Conservation (phyloP, 1,140 invertebrate species). For the Steinernema khuongi region DNA sequence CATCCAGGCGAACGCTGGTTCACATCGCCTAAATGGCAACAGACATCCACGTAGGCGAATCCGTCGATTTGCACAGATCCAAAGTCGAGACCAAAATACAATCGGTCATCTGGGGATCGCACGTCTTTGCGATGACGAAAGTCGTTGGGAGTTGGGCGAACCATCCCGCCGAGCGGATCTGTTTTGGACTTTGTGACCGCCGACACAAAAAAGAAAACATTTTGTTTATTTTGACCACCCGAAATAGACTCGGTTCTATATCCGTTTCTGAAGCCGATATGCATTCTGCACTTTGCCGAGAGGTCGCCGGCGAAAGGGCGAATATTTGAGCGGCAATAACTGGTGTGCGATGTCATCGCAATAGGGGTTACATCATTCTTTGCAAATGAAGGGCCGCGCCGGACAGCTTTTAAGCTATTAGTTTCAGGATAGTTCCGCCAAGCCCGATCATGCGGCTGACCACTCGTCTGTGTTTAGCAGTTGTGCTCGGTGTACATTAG, state of each 20-base stretch:
- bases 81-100: neutral
- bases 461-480: no score
- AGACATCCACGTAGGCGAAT: neutral
- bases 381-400: neutral
- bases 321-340: neutral
- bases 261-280: neutral
- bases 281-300: neutral
- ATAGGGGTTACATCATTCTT: neutral
- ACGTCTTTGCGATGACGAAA: neutral
- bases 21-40: neutral
- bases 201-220: neutral
- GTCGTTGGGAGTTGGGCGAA: neutral
- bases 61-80: neutral
- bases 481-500: no score
- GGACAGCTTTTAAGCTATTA: no score
- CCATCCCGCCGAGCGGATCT: neutral
- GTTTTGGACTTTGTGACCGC: neutral
- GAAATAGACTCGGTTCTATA: neutral
- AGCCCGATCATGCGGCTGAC: neutral
- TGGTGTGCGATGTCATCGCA: neutral
- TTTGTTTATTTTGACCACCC: neutral
- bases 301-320: neutral
- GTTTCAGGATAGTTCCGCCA: no score
- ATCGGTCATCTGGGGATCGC: neutral
- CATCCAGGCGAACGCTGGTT: neutral